Percentiles rank a stretch among this genome's conserved stretches.
phyloP scores from a whole-genome alignment of 2,113 vertebrate genomes.

The Cyprinodon variegatus region DNA sequence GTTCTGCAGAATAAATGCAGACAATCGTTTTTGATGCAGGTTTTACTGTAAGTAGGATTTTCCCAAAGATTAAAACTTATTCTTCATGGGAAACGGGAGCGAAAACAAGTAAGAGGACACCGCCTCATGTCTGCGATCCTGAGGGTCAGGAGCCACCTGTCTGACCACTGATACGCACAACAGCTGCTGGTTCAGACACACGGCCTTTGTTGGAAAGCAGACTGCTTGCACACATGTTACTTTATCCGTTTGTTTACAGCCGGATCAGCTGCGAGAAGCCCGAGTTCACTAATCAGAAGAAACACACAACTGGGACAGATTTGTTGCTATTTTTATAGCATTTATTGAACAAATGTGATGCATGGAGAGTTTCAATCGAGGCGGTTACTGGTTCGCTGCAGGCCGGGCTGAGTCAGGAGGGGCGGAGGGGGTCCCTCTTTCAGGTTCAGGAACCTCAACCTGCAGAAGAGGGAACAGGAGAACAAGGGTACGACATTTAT shows the following conservation, averaged over 20 bases:
- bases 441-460: conserved; percentile 52
- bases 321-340: conserved; percentile 16
- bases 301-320: neutral
- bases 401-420: conserved; percentile 14
- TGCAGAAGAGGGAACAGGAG: conserved; percentile 25
- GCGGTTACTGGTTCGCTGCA: conserved; percentile 38
- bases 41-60: neutral
- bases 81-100: conserved; percentile 4
- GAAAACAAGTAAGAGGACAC: neutral
- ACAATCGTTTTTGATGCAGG: neutral
- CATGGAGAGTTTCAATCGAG: conserved; percentile 1
- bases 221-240: conserved; percentile 61
- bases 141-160: conserved; percentile 71
- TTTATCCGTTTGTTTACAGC: neutral
- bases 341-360: conserved; percentile 62
- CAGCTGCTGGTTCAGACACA: conserved; percentile 69
- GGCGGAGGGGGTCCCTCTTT: conserved; percentile 30
- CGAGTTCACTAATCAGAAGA: neutral
- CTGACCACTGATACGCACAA: conserved; percentile 48
- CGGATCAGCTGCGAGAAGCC: conserved; percentile 20
- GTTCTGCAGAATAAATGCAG: neutral
- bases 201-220: conserved; percentile 62
- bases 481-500: neutral
- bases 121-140: neutral
- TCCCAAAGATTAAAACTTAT: neutral